Evolutionary conservation across 2,797 vertebrate species (phyloP).

Genomic region (Pyrocephalus nanus): DNA sequence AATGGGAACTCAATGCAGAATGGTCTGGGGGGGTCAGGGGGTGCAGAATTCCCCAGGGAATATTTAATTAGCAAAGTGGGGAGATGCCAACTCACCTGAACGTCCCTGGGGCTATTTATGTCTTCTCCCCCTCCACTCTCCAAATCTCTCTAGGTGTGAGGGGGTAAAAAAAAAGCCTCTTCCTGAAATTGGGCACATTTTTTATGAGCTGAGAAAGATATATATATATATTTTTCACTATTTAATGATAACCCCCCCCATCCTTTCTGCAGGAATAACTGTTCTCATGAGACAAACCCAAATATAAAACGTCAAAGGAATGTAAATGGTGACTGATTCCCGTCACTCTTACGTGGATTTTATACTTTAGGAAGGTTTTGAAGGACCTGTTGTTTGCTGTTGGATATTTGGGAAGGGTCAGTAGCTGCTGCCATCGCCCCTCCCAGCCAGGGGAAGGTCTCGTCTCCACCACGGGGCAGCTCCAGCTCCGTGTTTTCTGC

Average conservation of each 20-base stretch:
- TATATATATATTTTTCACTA: background rate
- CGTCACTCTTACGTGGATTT: slow-evolving; percentile 66
- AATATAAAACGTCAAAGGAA: background rate
- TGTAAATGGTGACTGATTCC: slow-evolving; percentile 66
- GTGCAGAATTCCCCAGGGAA: background rate
- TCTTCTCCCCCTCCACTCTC: background rate
- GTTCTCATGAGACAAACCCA: background rate
- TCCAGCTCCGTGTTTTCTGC: background rate
- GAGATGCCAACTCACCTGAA: background rate
- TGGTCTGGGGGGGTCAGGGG: background rate
- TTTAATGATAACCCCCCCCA: background rate
- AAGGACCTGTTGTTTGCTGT: background rate
- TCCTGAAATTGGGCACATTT: background rate
- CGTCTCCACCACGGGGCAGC: background rate
- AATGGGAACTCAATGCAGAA: background rate
- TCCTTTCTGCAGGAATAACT: background rate
- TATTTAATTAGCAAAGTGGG: background rate
- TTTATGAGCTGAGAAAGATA: background rate
- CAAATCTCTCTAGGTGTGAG: background rate
- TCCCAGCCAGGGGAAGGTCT: slow-evolving; percentile 32
- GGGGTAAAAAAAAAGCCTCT: background rate
- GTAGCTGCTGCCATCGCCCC: slow-evolving; percentile 12
- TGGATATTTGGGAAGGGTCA: slow-evolving; percentile 57
- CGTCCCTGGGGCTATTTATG: background rate
- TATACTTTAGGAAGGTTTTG: background rate